Evolutionary conservation across 2,797 vertebrate genomes (phyloP).

Genomic region (Zenarchopterus dispar): DNA sequence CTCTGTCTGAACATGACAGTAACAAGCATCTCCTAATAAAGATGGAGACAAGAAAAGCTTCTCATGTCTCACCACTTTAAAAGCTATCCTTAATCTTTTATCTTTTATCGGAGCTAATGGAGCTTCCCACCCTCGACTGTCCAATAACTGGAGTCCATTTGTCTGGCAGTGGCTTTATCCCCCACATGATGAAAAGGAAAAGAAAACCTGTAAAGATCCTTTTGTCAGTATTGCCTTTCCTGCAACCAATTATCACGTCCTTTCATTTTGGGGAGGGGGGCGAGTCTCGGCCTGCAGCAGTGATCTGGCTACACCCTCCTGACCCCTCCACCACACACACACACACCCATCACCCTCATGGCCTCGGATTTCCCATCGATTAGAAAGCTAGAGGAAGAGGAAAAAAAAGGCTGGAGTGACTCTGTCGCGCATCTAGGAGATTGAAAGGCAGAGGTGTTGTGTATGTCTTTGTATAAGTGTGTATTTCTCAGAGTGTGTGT

Average conservation of each 20-base stretch:
- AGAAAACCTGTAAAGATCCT: conserved; percentile 20
- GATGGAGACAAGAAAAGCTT: not conserved
- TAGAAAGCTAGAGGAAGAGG: conserved; percentile 59
- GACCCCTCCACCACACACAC: conserved; percentile 14
- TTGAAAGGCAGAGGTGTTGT: conserved; percentile 16
- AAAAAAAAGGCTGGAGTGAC: conserved; percentile 67
- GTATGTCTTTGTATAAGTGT: conserved; percentile 2
- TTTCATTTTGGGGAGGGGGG: conserved; percentile 46
- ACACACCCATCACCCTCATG: not conserved
- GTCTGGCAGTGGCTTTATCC: conserved; percentile 19
- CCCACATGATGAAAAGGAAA: conserved; percentile 34
- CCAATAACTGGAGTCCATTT: conserved; percentile 37
- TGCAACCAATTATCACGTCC: conserved; percentile 57
- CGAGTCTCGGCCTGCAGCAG: conserved; percentile 15
- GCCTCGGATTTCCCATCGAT: conserved; percentile 71
- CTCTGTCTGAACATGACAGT: not conserved
- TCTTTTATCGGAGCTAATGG: conserved; percentile 1
- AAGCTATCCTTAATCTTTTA: not conserved
- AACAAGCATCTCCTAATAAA: not conserved
- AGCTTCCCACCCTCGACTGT: conserved; percentile 7
- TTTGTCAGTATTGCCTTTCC: conserved; percentile 11
- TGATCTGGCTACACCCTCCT: conserved; percentile 24
- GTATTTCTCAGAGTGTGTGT: not conserved
- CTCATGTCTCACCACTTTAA: not conserved
- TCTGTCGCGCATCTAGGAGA: conserved; percentile 58